Conservation (phyloP, 2,797 vertebrate genomes). For the Heliangelus exortis region DNA sequence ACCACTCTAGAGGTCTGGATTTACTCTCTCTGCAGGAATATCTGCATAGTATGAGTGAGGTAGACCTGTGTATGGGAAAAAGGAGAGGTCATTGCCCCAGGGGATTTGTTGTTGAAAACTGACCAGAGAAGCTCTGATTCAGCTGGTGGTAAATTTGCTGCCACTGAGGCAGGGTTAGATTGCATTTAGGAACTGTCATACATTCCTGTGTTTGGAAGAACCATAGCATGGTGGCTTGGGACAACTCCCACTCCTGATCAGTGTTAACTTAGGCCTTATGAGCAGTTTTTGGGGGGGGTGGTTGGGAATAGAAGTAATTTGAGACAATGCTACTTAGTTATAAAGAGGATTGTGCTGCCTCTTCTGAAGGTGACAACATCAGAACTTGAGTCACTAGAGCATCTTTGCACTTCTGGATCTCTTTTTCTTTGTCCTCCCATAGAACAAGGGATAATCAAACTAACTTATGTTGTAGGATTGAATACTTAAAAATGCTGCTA, state of each 20-base stretch:
- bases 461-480: neutral
- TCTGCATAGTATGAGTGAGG: neutral
- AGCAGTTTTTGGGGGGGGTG: neutral
- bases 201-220: conserved; percentile 4
- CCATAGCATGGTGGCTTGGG: neutral
- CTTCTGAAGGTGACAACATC: neutral
- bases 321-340: neutral
- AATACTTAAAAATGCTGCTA: neutral
- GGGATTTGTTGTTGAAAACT: neutral
- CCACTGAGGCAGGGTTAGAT: neutral
- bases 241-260: neutral
- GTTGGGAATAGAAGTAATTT: neutral
- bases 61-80: neutral
- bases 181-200: neutral
- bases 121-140: conserved; percentile 11
- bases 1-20: neutral
- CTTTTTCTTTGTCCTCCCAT: neutral
- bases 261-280: neutral
- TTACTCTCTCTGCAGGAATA: neutral
- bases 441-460: neutral
- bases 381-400: neutral
- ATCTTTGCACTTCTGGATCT: neutral
- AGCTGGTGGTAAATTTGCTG: neutral
- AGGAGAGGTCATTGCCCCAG: neutral
- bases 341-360: neutral